Base-by-base conservation (phyloP, 2,113 vertebrate genomes). In the Solenodon paradoxus region DNA sequence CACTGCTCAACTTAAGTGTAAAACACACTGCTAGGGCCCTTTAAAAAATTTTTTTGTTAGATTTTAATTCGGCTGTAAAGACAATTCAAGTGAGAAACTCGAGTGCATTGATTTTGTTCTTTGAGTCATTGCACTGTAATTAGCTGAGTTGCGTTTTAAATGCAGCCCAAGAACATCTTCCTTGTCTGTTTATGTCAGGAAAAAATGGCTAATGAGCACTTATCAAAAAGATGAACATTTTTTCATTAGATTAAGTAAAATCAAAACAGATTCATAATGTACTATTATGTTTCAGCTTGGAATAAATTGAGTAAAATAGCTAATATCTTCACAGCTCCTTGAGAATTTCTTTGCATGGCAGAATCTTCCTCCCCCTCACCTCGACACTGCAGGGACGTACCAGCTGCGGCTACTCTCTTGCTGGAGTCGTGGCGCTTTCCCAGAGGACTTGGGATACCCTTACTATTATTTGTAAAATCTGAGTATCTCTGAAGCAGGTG, bases 111-210 rank as follows among this genome's bases (percentile, higher is more conserved):
- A 92, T 96, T 98, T 98, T 98, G 87, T 97, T 63, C 97, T 97
- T 97, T 98, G 98, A 98, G 88, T 97, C 94, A 95, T 92, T 97
- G 98, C 96, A 96, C 96, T 98, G 97, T 98, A 97, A 98, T 98
- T 98, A 98, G 97, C 96, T 95, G 88, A 97, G 88, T 83, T 93
- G 95, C 94, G 75, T 97, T 96, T 97, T 98, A 97, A 98, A 96
- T 95, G 93, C 95, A 92, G 88, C 88, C 64, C 66, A 68, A 97
- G 90, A 96, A 96, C 96, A 95, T 97, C 97, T 97, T 97, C 96
- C 97, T 97, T 97, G 98, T 98, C 98, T 98, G 97, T 98, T 98
- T 98, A 96, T 98, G 98, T 98, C 98, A 98, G 98, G 97, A 97
- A 98, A 98, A 98, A 98, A 98, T 83, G 85, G 88, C 94, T 98